These are phyloP conservation scores for Epizoanthus scotinus DNA, from an alignment of 92 coral and sea anemone species.

Conservation along the genomic window DNA sequence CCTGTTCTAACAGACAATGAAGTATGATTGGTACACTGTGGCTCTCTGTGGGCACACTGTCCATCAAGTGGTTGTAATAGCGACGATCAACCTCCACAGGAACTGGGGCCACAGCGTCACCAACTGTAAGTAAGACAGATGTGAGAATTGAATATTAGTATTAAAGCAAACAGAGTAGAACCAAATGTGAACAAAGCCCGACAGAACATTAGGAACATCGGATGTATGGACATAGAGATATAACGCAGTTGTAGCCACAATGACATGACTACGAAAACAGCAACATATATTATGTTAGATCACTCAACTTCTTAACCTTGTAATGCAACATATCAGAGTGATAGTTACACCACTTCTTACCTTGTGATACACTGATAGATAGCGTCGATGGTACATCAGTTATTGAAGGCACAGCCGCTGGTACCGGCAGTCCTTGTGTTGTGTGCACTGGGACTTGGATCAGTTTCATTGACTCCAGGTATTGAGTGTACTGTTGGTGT, in stretches of 20 bases:
- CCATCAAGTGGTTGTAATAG: constrained; percentile 83
- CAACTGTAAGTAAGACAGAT: constrained; percentile 1
- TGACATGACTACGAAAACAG: no score
- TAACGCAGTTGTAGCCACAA: no score
- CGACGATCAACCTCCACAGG: constrained; percentile 80
- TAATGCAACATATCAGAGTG: not conserved
- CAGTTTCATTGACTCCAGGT: constrained; percentile 89
- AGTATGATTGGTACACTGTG: constrained; percentile 88
- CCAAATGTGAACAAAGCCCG: no score
- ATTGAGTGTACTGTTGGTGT: constrained; percentile 75
- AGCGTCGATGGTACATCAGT: constrained; percentile 51
- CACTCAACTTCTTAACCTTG: no score
- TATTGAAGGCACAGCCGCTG: constrained; percentile 41
- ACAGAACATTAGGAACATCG: no score
- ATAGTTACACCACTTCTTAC: constrained; percentile 6
- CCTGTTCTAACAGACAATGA: constrained; percentile 96
- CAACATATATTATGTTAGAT: no score
- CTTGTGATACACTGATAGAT: constrained; percentile 54
- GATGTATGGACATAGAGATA: no score
- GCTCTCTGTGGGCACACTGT: constrained; percentile 86
- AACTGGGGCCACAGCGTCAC: constrained; percentile 54
- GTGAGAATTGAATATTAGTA: no score
- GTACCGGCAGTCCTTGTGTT: constrained; percentile 9
- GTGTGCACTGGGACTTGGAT: constrained; percentile 79
- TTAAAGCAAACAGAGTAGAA: not conserved